phyloP scores from a whole-genome alignment of 2,113 vertebrate species.

The Hoplias malabaricus region DNA sequence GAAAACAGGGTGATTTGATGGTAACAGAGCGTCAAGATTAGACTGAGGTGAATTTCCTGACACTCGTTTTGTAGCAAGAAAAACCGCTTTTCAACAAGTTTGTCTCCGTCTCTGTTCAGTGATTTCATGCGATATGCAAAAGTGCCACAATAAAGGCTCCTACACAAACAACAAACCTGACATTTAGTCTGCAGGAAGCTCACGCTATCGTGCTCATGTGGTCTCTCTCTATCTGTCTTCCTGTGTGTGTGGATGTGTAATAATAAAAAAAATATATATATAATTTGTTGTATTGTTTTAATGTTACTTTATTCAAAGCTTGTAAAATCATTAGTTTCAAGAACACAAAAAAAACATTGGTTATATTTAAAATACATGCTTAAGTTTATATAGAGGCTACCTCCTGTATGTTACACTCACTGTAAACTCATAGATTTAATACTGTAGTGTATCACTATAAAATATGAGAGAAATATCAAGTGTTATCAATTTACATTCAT shows the following conservation, averaged over 20 bases:
- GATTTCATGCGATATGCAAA: background rate
- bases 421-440: background rate
- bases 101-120: background rate
- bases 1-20: background rate
- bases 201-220: background rate
- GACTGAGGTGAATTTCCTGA: background rate
- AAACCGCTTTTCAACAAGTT: conserved; percentile 1
- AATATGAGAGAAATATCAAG: no score
- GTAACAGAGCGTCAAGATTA: background rate
- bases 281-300: no score
- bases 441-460: no score
- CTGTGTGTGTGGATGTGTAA: no score
- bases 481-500: no score
- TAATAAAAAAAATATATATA: no score
- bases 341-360: no score
- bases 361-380: no score
- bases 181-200: background rate
- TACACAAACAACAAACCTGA: background rate
- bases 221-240: background rate
- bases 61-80: background rate
- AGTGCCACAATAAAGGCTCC: background rate
- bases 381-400: no score
- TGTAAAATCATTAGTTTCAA: no score
- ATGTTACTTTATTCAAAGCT: no score
- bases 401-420: no score